Conservation (phyloP, 1,140 invertebrate species). For the Cydia amplana region DNA sequence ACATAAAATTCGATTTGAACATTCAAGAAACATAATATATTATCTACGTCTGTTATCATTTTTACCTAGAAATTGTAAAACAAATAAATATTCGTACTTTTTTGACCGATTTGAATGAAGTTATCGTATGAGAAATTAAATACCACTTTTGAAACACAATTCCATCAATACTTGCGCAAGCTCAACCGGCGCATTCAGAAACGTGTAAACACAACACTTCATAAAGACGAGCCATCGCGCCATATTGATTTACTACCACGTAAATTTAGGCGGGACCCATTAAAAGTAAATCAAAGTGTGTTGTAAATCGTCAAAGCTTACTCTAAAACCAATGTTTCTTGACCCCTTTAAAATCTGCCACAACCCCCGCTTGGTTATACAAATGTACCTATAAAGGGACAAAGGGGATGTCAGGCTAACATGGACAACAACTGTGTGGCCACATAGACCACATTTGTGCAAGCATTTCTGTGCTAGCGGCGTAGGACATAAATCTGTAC, state of each 20-base stretch:
- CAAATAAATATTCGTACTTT: too few species aligned
- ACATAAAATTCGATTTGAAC: too few species aligned
- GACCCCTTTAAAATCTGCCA: not conserved
- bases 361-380: not conserved
- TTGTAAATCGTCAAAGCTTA: constrained; percentile 48
- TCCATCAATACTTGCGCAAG: not conserved
- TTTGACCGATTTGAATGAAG: too few species aligned
- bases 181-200: not conserved
- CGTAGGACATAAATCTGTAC: constrained; percentile 8
- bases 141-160: not conserved
- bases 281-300: constrained; percentile 49
- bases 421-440: not conserved
- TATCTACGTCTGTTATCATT: too few species aligned
- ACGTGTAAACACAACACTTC: constrained; percentile 29
- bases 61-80: too few species aligned
- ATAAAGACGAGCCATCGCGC: constrained; percentile 34
- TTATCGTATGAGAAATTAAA: too few species aligned
- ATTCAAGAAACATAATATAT: too few species aligned
- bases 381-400: not conserved
- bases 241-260: constrained; percentile 52
- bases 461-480: constrained; percentile 21
- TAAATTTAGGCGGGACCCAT: constrained; percentile 45
- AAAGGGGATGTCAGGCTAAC: not conserved
- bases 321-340: not conserved
- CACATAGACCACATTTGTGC: constrained; percentile 21